Base-by-base conservation (phyloP, 92 coral and sea anemone genomes). In the Actinernus sp. region DNA sequence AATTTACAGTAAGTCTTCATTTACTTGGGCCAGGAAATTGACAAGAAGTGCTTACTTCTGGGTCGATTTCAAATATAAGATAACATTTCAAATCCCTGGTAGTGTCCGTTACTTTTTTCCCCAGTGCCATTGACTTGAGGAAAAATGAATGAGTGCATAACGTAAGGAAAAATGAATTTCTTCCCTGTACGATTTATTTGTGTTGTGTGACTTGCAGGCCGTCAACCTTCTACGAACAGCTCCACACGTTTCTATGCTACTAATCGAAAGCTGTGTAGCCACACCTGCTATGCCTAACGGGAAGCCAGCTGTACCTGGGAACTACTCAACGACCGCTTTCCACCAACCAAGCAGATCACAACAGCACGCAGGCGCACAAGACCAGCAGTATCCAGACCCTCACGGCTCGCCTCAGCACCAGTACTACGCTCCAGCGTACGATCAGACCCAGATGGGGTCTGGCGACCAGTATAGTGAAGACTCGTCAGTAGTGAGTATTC, bases 231-330 rank as follows among this genome's bases (percentile, higher is more conserved):
- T 89, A 27, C 84, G 96, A 55, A 89, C 96, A 58, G 96, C 96
- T 3, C 96, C 96, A 18, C 82, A 81, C 28, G 78, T 85, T 13
- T 89, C 92, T 43, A 85, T 89, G 0, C 51, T 89, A 49, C 70
- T 89, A 14, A 71, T 89, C 24, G 96, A 89, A 72, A 89, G 96
- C 79, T 89, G 96, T 24, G 88, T 75, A 10, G 87, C 96, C 13
- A 60, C 92, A 0, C 96, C 92, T 2, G 86, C 92, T 14, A 78
- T 81, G 0, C 96, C 88, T 12, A 80, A 89, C 34, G 96, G 92
- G 1, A 89, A 85, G 59, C 96, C 96, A 51, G 91, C 88, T 13
- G 69, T 89, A 40, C 92, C 96, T 85, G 96, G 96, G 36, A 64
- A 81, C 64, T 80, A 78, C 81, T 70, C 84, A 16, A 85, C 96